Base-by-base conservation (phyloP, 2,888 invertebrate genomes). In the Conomelus anceps region DNA sequence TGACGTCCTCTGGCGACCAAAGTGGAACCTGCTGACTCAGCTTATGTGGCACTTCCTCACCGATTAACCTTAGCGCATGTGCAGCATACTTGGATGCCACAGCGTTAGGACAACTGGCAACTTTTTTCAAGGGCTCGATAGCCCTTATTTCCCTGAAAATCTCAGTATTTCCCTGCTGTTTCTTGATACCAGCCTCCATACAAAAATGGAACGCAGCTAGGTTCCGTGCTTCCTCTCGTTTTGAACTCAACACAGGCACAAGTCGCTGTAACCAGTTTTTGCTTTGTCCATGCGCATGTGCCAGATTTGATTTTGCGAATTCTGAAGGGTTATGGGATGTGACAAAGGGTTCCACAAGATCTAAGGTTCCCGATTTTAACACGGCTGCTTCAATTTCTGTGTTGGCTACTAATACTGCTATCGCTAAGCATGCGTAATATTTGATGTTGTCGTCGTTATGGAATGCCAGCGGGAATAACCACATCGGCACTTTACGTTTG, bases 101-200 rank as follows among this genome's bases (percentile, higher is more conserved):
- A 7, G 99, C 99, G 93, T 99, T 99, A 0, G 99, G 99, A 93
- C 99, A 99, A 92, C 98, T 98, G 11, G 99, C 99, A 0, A 99
- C 98, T 92, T 97, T 97, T 93, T 99, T 99, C 92, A 99, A 94
- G 0, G 99, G 97, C 92, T 98, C 98, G 91, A 99, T 97, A 0
- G 99, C 99, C 89, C 98, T 98, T 91, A 99, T 99, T 93, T 98
- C 98, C 90, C 96, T 95, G 93, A 99, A 99, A 92, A 98, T 97
- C 93, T 97, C 96, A 0, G 98, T 97, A 91, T 98, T 97, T 4
- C 97, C 97, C 93, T 98, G 98, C 92, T 97, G 97, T 92, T 98
- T 97, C 93, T 99, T 99, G 89, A 99, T 99, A 63, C 98, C 98
- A 17, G 99, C 99, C 94, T 99, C 99, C 98, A 99, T 99, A 93